Conservation (phyloP, 2,888 invertebrate species). For the Scaeva pyrastri region DNA sequence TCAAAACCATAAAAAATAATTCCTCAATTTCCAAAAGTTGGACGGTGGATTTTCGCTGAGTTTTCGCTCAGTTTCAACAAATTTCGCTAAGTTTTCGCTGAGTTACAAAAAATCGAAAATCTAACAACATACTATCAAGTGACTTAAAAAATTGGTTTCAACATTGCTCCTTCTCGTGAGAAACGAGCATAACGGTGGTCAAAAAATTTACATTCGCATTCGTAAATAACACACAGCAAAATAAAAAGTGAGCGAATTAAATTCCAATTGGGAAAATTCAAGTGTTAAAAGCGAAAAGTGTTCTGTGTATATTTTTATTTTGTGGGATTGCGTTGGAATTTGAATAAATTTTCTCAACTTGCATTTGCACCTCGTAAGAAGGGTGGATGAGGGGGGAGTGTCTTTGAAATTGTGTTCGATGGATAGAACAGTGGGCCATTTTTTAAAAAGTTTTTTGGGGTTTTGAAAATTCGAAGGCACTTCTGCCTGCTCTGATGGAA, state of each 20-base stretch:
- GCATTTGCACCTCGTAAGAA: slow-evolving; percentile 5
- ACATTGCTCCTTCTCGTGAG: slow-evolving; percentile 5
- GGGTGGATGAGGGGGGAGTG: too few relatives aligned
- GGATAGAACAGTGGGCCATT: background rate
- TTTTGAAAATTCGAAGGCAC: slow-evolving; percentile 17
- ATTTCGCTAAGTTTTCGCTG: slow-evolving; percentile 17
- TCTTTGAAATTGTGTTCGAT: background rate
- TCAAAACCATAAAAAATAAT: background rate
- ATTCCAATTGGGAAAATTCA: slow-evolving; percentile 36
- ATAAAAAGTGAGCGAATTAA: slow-evolving; percentile 52
- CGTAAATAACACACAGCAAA: slow-evolving; percentile 16
- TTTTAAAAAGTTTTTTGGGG: background rate
- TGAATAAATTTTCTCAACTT: slow-evolving; percentile 5
- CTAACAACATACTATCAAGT: slow-evolving; percentile 62
- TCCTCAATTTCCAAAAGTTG: slow-evolving; percentile 18
- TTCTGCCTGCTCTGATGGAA: slow-evolving; percentile 49
- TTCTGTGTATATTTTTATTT: background rate
- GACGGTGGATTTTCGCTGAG: slow-evolving; percentile 14
- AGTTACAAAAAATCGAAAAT: background rate
- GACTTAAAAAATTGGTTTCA: slow-evolving; percentile 75
- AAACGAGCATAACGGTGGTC: slow-evolving; percentile 22
- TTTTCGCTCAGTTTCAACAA: background rate
- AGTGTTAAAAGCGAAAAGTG: slow-evolving; percentile 8
- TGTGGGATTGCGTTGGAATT: slow-evolving; percentile 62
- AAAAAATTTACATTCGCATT: slow-evolving; percentile 7